These are phyloP conservation scores for Cacajao melanocephalus DNA, from an alignment of 2,797 vertebrate species.

Conservation along the genomic window DNA sequence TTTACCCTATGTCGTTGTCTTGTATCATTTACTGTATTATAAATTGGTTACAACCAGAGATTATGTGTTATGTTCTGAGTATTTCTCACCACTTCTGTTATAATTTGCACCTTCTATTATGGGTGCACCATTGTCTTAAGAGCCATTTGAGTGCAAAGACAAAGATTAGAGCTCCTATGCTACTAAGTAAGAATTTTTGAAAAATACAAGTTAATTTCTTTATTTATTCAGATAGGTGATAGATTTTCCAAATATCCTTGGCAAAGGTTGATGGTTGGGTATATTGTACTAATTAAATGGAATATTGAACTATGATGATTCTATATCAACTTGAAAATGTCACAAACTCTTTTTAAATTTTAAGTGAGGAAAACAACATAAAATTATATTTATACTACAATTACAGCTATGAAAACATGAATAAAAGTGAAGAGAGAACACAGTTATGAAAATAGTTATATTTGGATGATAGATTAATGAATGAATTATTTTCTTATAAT, in stretches of 20 bases:
- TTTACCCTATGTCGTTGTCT: constrained; percentile 11
- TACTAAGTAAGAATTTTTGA: neutral
- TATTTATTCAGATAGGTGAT: constrained; percentile 1
- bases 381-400: constrained; percentile 52
- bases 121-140: neutral
- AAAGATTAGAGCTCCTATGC: neutral
- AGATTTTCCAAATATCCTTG: constrained; percentile 41
- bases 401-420: neutral
- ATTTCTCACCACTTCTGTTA: neutral
- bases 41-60: neutral
- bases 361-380: constrained; percentile 47
- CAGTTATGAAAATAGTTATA: constrained; percentile 25
- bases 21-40: neutral
- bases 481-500: constrained; percentile 47
- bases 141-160: neutral
- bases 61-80: neutral
- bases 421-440: neutral
- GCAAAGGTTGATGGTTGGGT: constrained; percentile 32
- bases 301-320: constrained; percentile 28
- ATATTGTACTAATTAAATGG: constrained; percentile 47
- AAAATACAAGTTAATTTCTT: neutral
- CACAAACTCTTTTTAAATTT: constrained; percentile 55
- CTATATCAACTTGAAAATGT: constrained; percentile 33
- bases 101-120: neutral
- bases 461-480: constrained; percentile 35